These are phyloP conservation scores for Drosophila sturtevanti DNA, from an alignment of 1,140 invertebrate genomes.

Conservation along the genomic window DNA sequence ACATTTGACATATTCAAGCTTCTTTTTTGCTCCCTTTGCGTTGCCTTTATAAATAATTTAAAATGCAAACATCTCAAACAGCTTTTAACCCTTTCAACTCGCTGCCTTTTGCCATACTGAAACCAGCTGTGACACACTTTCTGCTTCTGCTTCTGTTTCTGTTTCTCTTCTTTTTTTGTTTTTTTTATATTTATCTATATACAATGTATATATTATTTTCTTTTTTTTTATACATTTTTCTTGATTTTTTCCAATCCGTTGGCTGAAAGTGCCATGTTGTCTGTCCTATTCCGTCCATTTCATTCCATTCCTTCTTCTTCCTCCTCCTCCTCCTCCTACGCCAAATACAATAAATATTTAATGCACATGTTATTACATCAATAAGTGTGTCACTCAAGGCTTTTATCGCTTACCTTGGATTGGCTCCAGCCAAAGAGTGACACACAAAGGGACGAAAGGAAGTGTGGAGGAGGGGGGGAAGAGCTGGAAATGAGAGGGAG, in stretches of 20 bases:
- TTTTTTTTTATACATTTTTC: not conserved
- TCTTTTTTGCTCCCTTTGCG: not conserved
- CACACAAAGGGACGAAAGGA: not conserved
- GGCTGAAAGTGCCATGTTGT: not conserved
- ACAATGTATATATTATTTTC: not conserved
- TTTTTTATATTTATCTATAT: not conserved
- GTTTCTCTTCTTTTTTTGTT: too few relatives aligned
- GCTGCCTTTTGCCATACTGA: not conserved
- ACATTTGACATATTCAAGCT: constrained; percentile 5
- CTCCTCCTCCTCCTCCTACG: not conserved
- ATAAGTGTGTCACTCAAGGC: constrained; percentile 77
- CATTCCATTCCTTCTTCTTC: not conserved
- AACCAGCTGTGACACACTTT: constrained; percentile 7
- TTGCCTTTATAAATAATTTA: not conserved
- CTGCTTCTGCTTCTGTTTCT: too few relatives aligned
- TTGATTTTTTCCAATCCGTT: constrained; percentile 5
- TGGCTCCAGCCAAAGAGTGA: constrained; percentile 13
- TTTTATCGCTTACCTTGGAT: constrained; percentile 64
- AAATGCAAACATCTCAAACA: constrained; percentile 3
- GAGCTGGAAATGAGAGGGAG: too few relatives aligned
- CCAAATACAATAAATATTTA: constrained; percentile 78
- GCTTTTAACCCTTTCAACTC: constrained; percentile 7
- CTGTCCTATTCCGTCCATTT: not conserved
- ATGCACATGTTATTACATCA: constrained; percentile 81
- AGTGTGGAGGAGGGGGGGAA: not conserved